phyloP scores from a whole-genome alignment of 2,113 vertebrate species.

The Tupaia chinensis region DNA sequence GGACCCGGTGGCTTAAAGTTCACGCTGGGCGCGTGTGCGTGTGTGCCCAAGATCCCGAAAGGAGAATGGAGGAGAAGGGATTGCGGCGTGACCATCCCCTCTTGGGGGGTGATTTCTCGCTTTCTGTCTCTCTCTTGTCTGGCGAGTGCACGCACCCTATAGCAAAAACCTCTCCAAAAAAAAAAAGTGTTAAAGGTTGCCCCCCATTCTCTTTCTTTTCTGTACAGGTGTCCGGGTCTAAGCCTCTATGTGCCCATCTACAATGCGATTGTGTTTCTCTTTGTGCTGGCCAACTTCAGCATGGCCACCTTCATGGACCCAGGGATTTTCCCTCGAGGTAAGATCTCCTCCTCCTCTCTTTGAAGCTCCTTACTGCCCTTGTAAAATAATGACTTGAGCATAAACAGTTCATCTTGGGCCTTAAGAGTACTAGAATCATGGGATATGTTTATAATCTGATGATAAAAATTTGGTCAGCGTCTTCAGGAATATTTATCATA shows the following conservation, averaged over 20 bases:
- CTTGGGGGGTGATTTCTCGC: no score
- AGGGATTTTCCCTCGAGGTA: constrained; percentile 98
- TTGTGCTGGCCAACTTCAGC: constrained; percentile 98
- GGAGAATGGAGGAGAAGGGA: no score
- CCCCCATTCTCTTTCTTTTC: constrained; percentile 57
- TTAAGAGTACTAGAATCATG: neutral
- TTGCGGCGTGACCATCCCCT: no score
- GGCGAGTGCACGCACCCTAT: no score
- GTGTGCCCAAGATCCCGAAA: no score
- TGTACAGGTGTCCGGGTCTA: constrained; percentile 94
- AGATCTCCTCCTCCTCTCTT: neutral
- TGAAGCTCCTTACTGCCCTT: neutral
- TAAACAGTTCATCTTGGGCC: neutral
- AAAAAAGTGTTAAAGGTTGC: neutral
- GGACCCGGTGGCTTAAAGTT: no score
- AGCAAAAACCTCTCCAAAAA: no score
- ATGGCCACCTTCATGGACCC: constrained; percentile 99
- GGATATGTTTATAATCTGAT: neutral
- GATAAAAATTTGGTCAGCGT: neutral
- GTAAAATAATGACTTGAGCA: constrained; percentile 1
- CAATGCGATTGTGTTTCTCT: constrained; percentile 95
- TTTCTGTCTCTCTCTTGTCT: no score
- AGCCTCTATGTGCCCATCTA: constrained; percentile 93
- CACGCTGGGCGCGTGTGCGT: no score
- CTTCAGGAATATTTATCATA: neutral